Conservation (phyloP, 2,797 vertebrate genomes). For the Scleropages formosus region DNA sequence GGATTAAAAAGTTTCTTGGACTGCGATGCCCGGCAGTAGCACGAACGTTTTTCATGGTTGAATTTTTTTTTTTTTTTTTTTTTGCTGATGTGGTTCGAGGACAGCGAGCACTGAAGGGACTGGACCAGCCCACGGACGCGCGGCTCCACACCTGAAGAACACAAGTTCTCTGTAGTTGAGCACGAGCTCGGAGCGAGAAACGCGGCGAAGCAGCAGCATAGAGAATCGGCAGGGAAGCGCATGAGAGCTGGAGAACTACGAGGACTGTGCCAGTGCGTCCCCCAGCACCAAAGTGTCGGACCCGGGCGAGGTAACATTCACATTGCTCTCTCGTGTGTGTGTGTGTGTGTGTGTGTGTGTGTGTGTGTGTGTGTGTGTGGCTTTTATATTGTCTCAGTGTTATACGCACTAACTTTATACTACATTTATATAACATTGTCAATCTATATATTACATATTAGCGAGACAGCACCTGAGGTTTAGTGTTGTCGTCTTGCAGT, state of each 20-base stretch:
- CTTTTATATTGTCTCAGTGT: too few relatives aligned
- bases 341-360: too few relatives aligned
- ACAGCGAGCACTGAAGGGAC: too few relatives aligned
- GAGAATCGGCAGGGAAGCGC: not conserved
- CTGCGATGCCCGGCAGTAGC: not conserved
- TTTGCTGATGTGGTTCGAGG: not conserved
- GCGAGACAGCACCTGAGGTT: too few relatives aligned
- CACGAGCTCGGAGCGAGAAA: not conserved
- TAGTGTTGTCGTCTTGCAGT: too few relatives aligned
- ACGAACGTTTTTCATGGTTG: not conserved
- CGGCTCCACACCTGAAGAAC: not conserved
- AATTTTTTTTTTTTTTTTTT: not conserved
- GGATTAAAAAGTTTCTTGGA: constrained; percentile 16
- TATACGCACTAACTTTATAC: too few relatives aligned
- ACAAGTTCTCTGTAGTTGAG: too few relatives aligned
- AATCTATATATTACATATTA: too few relatives aligned
- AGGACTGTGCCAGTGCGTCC: constrained; percentile 1
- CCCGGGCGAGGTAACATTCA: constrained; percentile 29
- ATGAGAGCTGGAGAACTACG: constrained; percentile 5
- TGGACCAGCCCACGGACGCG: not conserved
- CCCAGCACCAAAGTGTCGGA: constrained; percentile 30
- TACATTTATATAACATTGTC: too few relatives aligned
- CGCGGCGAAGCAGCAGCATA: not conserved
- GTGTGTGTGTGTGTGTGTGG: too few relatives aligned
- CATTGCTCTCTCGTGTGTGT: too few relatives aligned